These are phyloP conservation scores for Leptogaster cylindrica DNA, from an alignment of 2,888 invertebrate genomes.

Conservation along the genomic window DNA sequence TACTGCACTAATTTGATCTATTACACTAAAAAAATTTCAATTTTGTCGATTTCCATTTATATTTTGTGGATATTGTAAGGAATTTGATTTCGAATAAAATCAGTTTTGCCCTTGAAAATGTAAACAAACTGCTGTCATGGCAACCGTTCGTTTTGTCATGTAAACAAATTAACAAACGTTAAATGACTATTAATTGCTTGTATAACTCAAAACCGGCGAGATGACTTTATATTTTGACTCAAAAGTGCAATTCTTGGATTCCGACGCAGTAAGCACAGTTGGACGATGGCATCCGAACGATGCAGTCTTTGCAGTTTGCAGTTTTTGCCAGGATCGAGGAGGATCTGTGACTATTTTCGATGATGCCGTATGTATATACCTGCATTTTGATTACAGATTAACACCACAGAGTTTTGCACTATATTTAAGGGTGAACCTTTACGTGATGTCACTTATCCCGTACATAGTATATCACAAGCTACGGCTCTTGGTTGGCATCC, in stretches of 20 bases:
- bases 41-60: no score
- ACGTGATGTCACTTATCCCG: slow-evolving; percentile 77
- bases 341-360: slow-evolving; percentile 88
- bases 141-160: slow-evolving; percentile 45
- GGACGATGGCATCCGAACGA: slow-evolving; percentile 83
- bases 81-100: no score
- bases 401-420: slow-evolving; percentile 9
- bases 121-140: slow-evolving; percentile 28
- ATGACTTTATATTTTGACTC: slow-evolving; percentile 88
- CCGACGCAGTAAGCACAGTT: slow-evolving; percentile 79
- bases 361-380: slow-evolving; percentile 71
- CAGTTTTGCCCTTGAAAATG: no score
- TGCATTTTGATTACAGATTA: not conserved
- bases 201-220: not conserved
- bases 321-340: slow-evolving; percentile 86
- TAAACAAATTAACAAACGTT: slow-evolving; percentile 10
- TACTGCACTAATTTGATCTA: no score
- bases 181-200: no score
- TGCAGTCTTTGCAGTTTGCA: slow-evolving; percentile 83
- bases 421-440: slow-evolving; percentile 73
- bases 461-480: slow-evolving; percentile 78
- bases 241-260: slow-evolving; percentile 77
- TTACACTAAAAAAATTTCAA: no score
- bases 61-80: no score
- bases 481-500: slow-evolving; percentile 91